A percentile compares a stretch with the other conserved stretches of the same genome.
Evolutionary conservation across 1,140 invertebrate species (phyloP).

Genomic region (Onthophagus taurus): DNA sequence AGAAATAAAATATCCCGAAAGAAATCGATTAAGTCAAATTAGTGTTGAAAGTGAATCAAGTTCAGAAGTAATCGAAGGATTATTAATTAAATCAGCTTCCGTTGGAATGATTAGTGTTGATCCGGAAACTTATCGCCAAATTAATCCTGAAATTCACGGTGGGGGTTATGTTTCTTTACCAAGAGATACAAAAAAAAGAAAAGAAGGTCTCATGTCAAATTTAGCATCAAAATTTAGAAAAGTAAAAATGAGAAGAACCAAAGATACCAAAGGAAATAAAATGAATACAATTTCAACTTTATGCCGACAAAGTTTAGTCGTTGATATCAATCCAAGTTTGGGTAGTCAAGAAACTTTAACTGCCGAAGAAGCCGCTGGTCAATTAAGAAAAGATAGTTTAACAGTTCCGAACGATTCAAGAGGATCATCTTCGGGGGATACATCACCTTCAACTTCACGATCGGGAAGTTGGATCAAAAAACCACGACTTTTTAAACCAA

Average conservation of each 20-base stretch:
- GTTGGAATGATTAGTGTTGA: slow-evolving; percentile 62
- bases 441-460: slow-evolving; percentile 20
- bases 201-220: slow-evolving; percentile 45
- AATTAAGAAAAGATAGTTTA: slow-evolving; percentile 12
- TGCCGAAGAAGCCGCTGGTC: slow-evolving; percentile 1
- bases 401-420: slow-evolving; percentile 15
- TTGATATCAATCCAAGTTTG: slow-evolving; percentile 41
- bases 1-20: slow-evolving; percentile 25
- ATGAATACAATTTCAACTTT: slow-evolving; percentile 51
- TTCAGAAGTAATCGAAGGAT: slow-evolving; percentile 25
- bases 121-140: slow-evolving; percentile 44
- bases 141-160: slow-evolving; percentile 29
- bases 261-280: slow-evolving; percentile 36
- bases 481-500: slow-evolving; percentile 15
- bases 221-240: slow-evolving; percentile 55
- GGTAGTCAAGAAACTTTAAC: slow-evolving; percentile 17
- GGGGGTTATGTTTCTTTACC: slow-evolving; percentile 38
- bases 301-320: slow-evolving; percentile 56
- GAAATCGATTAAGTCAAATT: slow-evolving; percentile 42
- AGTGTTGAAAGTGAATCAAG: slow-evolving; percentile 48
- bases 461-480: slow-evolving; percentile 23
- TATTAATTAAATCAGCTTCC: slow-evolving; percentile 56
- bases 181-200: slow-evolving; percentile 27
- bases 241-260: slow-evolving; percentile 41
- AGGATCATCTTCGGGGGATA: slow-evolving; percentile 16